Base-by-base conservation (phyloP, 1,140 invertebrate species). In the Lasaia peninsularis region DNA sequence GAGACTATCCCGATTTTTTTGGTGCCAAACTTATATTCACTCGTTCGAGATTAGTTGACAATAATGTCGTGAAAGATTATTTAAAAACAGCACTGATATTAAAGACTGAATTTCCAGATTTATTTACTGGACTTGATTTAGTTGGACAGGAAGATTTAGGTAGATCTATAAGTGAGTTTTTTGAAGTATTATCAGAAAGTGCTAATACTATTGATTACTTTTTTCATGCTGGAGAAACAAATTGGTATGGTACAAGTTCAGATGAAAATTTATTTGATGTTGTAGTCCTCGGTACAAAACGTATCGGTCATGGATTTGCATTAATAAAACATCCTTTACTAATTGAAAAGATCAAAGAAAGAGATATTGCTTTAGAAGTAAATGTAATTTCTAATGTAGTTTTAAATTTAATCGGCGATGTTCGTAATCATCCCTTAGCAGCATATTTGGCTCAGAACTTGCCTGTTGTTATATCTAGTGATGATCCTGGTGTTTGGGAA, bases 301-400 rank as follows among this genome's bases (percentile, higher is more conserved):
- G 95, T 7, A 92, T 95, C 63, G 94, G 94, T 0, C 91, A 94
- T 37, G 89, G 78, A 3, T 90, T 78, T 60, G 95, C 94, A 1
- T 65, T 97, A 2, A 67, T 90, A 0, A 96, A 96, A 70, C 96
- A 97, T 85, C 96, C 96, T 0, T 60, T 90, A 5, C 75, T 96
- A 0, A 69, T 94, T 68, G 74, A 93, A 16, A 78, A 93, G 48
- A 90, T 92, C 0, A 92, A 91, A 59, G 83, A 92, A 37, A 87
- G 90, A 51, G 80, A 92, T 12, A 95, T 97, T 57, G 93, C 94
- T 6, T 78, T 97, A 6, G 96, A 98, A 88, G 87, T 97, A 0
- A 96, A 94, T 78, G 95, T 96, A 0, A 92, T 97, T 44, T 95
- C 94, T 0, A 95, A 94, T 74, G 91, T 95, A 91, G 94, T 97